phyloP scores from a whole-genome alignment of 64 coral and sea anemone genomes.

The Porites australiensis region DNA sequence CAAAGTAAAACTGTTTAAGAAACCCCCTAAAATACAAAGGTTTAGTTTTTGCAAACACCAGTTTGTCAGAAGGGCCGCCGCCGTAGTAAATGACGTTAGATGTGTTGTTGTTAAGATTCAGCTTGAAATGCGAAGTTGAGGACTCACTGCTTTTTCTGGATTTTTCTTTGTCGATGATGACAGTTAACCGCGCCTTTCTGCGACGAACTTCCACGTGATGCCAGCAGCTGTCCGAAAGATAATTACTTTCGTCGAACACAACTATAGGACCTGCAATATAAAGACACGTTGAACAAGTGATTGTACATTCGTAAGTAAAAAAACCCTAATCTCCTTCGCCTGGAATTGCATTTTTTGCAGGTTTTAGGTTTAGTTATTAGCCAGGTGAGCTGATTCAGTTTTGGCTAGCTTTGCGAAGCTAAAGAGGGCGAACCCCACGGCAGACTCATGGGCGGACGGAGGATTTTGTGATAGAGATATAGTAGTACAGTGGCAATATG shows the following conservation, averaged over 20 bases:
- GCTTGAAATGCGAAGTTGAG: not conserved
- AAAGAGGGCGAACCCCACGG: no score
- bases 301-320: no score
- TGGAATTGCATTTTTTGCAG: no score
- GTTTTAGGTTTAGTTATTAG: no score
- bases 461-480: no score
- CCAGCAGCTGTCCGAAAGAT: constrained; percentile 32
- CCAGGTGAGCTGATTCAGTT: no score
- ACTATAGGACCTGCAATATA: constrained; percentile 25
- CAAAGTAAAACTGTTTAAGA: constrained; percentile 57
- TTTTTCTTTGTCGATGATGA: constrained; percentile 21
- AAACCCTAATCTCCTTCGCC: no score
- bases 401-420: no score
- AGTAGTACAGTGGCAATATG: no score
- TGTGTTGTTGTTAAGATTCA: constrained; percentile 44
- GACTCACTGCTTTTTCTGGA: not conserved
- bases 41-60: constrained; percentile 15
- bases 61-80: constrained; percentile 29
- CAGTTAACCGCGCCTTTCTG: not conserved
- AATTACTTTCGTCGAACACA: not conserved
- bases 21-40: constrained; percentile 39
- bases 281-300: not conserved
- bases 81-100: constrained; percentile 55
- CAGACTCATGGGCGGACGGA: no score
- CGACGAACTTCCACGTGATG: constrained; percentile 46